Evolutionary conservation across 2,888 invertebrate genomes (phyloP).

Genomic region (Agrilus biguttatus): DNA sequence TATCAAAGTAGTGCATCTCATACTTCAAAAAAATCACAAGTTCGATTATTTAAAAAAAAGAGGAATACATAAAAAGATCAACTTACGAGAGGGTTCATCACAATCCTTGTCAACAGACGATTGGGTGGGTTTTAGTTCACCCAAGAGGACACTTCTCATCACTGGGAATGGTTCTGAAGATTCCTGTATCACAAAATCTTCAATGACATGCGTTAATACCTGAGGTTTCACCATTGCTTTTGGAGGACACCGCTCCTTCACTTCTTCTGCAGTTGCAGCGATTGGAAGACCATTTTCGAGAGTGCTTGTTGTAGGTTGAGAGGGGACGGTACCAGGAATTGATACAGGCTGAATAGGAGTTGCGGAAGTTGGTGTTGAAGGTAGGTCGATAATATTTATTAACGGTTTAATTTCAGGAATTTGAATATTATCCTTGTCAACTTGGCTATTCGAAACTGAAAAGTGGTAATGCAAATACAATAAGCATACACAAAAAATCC

Average conservation of each 20-base stretch:
- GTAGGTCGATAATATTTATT: conserved; percentile 14
- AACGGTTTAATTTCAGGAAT: conserved; percentile 13
- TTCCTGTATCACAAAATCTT: conserved; percentile 94
- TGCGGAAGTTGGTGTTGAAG: conserved; percentile 8
- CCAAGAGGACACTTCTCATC: conserved; percentile 31
- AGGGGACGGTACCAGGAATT: conserved; percentile 26
- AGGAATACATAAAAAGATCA: conserved; percentile 4
- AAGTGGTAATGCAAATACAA: too few species aligned
- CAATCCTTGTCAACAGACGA: conserved; percentile 40
- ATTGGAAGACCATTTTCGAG: conserved; percentile 24
- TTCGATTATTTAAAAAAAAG: not conserved
- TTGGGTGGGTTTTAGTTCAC: conserved; percentile 26
- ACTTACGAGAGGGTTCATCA: conserved; percentile 71
- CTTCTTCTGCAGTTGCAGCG: conserved; percentile 29
- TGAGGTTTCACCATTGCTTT: conserved; percentile 93
- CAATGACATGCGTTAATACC: conserved; percentile 90
- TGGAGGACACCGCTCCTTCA: conserved; percentile 44
- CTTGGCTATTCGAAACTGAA: too few species aligned
- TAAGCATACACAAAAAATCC: too few species aligned
- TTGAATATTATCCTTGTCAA: not conserved
- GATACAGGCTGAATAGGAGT: conserved; percentile 22
- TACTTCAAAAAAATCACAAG: conserved; percentile 2
- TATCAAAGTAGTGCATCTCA: not conserved
- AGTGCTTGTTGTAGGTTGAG: conserved; percentile 15
- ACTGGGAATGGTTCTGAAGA: conserved; percentile 84